phyloP scores from a whole-genome alignment of 2,888 invertebrate species.

The Pocota personata region DNA sequence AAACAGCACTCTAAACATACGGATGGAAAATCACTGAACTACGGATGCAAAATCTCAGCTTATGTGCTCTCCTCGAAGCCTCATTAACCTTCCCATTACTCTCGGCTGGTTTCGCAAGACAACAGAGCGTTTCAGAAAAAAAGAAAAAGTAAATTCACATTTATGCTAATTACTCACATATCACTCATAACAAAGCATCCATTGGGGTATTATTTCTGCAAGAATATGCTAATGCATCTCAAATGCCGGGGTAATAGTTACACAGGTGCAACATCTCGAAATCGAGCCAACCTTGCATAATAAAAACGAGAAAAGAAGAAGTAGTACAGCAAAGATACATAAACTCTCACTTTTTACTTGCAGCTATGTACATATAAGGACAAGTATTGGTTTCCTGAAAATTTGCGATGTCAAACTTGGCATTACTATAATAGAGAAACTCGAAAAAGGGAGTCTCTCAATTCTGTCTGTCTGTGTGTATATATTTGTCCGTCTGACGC shows the following conservation, averaged over 20 bases:
- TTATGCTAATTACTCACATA: conserved; percentile 62
- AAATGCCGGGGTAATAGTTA: conserved; percentile 31
- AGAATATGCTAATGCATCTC: conserved; percentile 58
- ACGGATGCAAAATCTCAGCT: too few species aligned
- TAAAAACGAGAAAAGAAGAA: not conserved
- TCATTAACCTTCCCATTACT: conserved; percentile 6
- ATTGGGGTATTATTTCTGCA: conserved; percentile 40
- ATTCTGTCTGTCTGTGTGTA: too few species aligned
- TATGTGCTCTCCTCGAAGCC: not conserved
- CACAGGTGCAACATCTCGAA: conserved; percentile 37
- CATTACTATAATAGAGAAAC: too few species aligned
- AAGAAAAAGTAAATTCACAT: conserved; percentile 53
- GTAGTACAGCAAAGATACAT: not conserved
- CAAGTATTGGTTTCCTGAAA: too few species aligned
- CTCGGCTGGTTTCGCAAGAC: conserved; percentile 5
- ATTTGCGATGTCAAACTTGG: too few species aligned
- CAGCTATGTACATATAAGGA: too few species aligned
- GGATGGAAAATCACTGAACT: too few species aligned
- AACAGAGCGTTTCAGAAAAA: not conserved
- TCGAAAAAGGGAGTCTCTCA: too few species aligned
- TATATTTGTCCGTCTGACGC: too few species aligned
- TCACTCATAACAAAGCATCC: conserved; percentile 59
- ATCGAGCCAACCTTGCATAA: conserved; percentile 36
- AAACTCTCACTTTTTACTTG: conserved; percentile 69
- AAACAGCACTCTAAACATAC: too few species aligned